Evolutionary conservation across 1,140 invertebrate genomes (phyloP).

Genomic region (Dendrolimus kikuchii): DNA sequence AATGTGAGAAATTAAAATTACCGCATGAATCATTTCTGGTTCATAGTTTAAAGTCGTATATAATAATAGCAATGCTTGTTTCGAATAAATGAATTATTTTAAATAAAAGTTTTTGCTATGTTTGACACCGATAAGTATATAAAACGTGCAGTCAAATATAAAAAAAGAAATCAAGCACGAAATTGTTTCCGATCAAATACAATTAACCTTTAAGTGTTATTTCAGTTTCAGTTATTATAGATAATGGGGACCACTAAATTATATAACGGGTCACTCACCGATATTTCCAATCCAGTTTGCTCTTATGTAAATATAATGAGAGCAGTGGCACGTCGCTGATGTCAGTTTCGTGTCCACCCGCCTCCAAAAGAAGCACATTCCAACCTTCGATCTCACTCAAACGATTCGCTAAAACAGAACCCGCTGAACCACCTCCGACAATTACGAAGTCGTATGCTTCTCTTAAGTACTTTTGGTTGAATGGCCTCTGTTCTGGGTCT

Average conservation of each 20-base stretch:
- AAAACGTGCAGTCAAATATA: too few species aligned
- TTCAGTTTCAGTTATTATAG: constrained; percentile 3
- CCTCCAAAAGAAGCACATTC: constrained; percentile 89
- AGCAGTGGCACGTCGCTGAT: constrained; percentile 87
- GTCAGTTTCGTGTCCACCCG: constrained; percentile 88
- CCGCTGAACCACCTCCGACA: constrained; percentile 89
- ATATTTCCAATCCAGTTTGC: constrained; percentile 94
- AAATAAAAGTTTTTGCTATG: too few species aligned
- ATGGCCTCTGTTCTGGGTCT: constrained; percentile 87
- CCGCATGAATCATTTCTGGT: too few species aligned
- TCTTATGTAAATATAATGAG: constrained; percentile 90
- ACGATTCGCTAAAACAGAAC: constrained; percentile 88
- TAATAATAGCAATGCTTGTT: too few species aligned
- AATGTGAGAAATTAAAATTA: too few species aligned
- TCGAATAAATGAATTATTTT: too few species aligned
- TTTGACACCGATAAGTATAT: too few species aligned
- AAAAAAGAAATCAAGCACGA: too few species aligned
- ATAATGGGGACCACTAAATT: neutral
- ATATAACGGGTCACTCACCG: constrained; percentile 58
- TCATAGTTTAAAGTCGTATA: too few species aligned
- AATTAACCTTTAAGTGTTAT: neutral
- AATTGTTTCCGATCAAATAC: too few species aligned
- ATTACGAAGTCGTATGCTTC: constrained; percentile 86
- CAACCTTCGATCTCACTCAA: constrained; percentile 85
- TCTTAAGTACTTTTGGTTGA: constrained; percentile 76